These are phyloP conservation scores for Synergus laeviventris DNA, from an alignment of 2,888 invertebrate species.

Conservation along the genomic window DNA sequence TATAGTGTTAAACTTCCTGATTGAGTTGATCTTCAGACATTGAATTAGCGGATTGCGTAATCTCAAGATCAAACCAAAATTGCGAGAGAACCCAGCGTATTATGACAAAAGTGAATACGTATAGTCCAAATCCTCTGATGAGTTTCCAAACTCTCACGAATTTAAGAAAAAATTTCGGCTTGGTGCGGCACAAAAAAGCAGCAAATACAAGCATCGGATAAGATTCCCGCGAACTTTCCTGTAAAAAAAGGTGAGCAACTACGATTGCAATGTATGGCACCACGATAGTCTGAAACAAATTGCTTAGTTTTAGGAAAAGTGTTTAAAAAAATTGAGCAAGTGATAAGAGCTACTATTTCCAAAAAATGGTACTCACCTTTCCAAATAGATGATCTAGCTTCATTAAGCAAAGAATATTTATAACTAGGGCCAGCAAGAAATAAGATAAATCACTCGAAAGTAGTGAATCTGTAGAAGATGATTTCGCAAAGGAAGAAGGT, in stretches of 20 bases:
- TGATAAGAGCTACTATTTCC: neutral
- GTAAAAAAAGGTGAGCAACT: constrained; percentile 58
- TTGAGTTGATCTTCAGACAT: neutral
- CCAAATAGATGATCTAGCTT: constrained; percentile 24
- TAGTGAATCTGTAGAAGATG: neutral
- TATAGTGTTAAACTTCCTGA: neutral
- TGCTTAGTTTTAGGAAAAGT: constrained; percentile 2
- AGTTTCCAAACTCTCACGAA: constrained; percentile 56
- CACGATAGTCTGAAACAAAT: constrained; percentile 64
- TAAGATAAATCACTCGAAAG: constrained; percentile 42
- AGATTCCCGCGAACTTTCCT: constrained; percentile 46
- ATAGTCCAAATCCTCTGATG: constrained; percentile 64
- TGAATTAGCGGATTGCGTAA: neutral
- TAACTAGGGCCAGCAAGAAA: constrained; percentile 62
- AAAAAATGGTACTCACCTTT: constrained; percentile 44
- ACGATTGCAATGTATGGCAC: constrained; percentile 63
- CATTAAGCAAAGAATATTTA: constrained; percentile 62
- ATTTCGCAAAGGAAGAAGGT: neutral
- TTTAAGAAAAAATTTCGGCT: constrained; percentile 61
- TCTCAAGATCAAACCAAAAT: neutral
- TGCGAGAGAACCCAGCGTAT: constrained; percentile 43
- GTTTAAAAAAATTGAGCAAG: too few relatives aligned
- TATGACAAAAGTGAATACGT: constrained; percentile 66
- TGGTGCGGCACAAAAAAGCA: constrained; percentile 67
- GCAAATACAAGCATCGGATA: constrained; percentile 62